These are phyloP conservation scores for Ictalurus punctatus DNA, from an alignment of 2,113 vertebrate species.

Conservation along the genomic window DNA sequence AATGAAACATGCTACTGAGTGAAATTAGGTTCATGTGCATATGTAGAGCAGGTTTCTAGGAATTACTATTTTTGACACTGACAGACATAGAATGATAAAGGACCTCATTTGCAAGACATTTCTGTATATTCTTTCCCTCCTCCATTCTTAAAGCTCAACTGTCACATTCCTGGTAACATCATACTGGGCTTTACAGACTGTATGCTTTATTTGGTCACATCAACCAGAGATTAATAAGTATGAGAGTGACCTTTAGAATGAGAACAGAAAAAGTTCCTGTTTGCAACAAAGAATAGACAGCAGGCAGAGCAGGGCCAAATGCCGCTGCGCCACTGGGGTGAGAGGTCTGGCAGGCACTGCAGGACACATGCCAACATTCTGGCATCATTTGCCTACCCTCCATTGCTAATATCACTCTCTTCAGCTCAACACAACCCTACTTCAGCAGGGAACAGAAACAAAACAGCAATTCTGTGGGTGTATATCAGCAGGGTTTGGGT, in stretches of 20 bases:
- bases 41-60: conserved; percentile 67
- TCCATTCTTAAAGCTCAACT: conserved; percentile 4
- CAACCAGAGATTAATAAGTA: conserved; percentile 9
- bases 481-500: conserved; percentile 6
- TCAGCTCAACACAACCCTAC: conserved; percentile 19
- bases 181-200: background rate
- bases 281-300: conserved; percentile 16
- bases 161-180: background rate
- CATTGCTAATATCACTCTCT: conserved; percentile 44
- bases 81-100: conserved; percentile 42
- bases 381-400: conserved; percentile 47
- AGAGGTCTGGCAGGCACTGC: conserved; percentile 64
- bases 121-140: background rate
- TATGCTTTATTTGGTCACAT: background rate
- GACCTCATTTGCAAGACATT: no score
- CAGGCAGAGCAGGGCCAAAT: conserved; percentile 35
- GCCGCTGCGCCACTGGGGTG: conserved; percentile 43
- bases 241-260: conserved; percentile 7
- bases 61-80: conserved; percentile 72
- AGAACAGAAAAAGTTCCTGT: background rate
- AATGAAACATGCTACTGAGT: conserved; percentile 73
- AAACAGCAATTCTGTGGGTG: conserved; percentile 25
- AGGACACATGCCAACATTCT: conserved; percentile 54
- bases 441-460: conserved; percentile 25
- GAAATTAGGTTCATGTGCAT: conserved; percentile 77